phyloP scores from a whole-genome alignment of 2,888 invertebrate genomes.

The Acronicta alni region DNA sequence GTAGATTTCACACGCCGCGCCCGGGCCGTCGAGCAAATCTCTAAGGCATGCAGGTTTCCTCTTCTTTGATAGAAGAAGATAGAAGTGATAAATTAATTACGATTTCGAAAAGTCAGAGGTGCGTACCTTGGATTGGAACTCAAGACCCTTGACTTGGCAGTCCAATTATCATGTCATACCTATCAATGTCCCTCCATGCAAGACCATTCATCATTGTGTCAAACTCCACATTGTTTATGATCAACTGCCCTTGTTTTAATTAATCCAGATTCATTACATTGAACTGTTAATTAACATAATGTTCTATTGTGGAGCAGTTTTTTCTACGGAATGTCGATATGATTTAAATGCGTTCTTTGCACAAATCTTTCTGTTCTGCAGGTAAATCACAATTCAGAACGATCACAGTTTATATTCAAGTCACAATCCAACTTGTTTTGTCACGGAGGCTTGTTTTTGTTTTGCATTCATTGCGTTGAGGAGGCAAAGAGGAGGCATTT shows the following conservation, averaged over 20 bases:
- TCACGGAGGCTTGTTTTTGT: conserved; percentile 34
- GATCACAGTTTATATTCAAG: conserved; percentile 44
- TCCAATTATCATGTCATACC: too few species aligned
- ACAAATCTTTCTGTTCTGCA: conserved; percentile 29
- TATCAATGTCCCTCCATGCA: conserved; percentile 56
- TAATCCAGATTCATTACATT: conserved; percentile 40
- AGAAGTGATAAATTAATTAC: too few species aligned
- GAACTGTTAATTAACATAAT: conserved; percentile 37
- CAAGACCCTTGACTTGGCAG: too few species aligned
- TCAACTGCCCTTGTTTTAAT: conserved; percentile 48
- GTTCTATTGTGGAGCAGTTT: conserved; percentile 43
- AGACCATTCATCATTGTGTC: conserved; percentile 65
- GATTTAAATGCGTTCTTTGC: conserved; percentile 26
- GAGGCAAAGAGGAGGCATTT: conserved; percentile 14
- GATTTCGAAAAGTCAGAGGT: too few species aligned
- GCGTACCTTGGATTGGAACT: too few species aligned
- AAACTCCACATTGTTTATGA: conserved; percentile 62
- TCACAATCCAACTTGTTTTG: conserved; percentile 41
- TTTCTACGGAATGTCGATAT: conserved; percentile 17
- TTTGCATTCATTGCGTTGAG: conserved; percentile 42
- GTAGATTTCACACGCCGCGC: too few species aligned
- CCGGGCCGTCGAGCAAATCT: too few species aligned
- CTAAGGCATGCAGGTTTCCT: too few species aligned
- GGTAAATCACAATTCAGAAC: conserved; percentile 26
- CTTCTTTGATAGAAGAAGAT: too few species aligned